Evolutionary conservation across 2,113 vertebrate genomes (phyloP).

Genomic region (Halichoeres trimaculatus): DNA sequence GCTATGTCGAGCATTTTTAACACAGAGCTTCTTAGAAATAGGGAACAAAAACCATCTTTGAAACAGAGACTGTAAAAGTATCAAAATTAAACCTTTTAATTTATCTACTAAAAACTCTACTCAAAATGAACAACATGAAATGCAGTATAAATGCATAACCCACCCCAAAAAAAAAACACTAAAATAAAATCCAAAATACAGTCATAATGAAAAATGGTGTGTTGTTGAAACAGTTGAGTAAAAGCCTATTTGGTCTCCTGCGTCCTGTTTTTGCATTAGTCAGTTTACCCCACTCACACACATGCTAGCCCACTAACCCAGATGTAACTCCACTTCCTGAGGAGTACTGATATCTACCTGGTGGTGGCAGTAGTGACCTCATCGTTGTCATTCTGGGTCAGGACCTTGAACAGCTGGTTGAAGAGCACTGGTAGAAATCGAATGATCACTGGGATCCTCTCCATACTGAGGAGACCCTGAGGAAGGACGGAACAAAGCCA

Average conservation of each 20-base stretch:
- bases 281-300: too few relatives aligned
- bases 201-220: neutral
- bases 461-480: slow-evolving; percentile 94
- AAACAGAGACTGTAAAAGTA: too few relatives aligned
- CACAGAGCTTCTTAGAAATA: too few relatives aligned
- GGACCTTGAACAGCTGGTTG: slow-evolving; percentile 95
- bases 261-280: neutral
- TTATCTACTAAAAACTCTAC: too few relatives aligned
- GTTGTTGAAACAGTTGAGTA: neutral
- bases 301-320: neutral
- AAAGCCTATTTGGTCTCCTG: neutral
- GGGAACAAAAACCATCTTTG: too few relatives aligned
- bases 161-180: neutral
- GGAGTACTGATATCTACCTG: slow-evolving; percentile 84
- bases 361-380: slow-evolving; percentile 90
- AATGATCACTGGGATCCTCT: slow-evolving; percentile 94
- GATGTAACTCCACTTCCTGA: neutral
- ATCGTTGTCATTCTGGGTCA: slow-evolving; percentile 91
- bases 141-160: too few relatives aligned
- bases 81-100: too few relatives aligned
- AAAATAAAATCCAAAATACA: neutral
- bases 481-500: slow-evolving; percentile 8
- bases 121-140: too few relatives aligned
- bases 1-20: too few relatives aligned
- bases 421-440: slow-evolving; percentile 96